phyloP scores from a whole-genome alignment of 2,797 vertebrate genomes.

The Falco cherrug region DNA sequence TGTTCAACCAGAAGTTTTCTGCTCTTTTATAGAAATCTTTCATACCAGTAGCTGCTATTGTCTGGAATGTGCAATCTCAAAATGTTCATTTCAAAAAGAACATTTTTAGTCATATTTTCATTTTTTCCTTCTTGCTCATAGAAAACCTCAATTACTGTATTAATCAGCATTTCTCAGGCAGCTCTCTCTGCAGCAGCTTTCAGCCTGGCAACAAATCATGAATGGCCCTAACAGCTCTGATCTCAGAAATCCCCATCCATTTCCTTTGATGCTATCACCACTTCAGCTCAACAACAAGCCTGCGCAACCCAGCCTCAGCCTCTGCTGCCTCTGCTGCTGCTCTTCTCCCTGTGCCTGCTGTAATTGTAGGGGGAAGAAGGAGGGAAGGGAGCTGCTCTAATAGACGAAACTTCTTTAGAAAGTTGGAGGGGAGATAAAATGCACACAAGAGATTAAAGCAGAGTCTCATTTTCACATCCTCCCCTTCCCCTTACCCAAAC shows the following conservation, averaged over 20 bases:
- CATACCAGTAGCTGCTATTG: slow-evolving; percentile 48
- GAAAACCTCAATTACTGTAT: slow-evolving; percentile 74
- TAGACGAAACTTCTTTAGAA: slow-evolving; percentile 63
- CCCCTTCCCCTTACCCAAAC: slow-evolving; percentile 76
- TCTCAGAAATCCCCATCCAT: slow-evolving; percentile 72
- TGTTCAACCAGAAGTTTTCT: slow-evolving; percentile 44
- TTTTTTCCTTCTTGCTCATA: slow-evolving; percentile 66
- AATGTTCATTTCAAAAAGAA: slow-evolving; percentile 68
- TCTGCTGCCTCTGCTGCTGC: neutral
- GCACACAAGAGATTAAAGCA: slow-evolving; percentile 71
- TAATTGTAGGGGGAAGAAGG: slow-evolving; percentile 59
- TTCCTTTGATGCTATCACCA: slow-evolving; percentile 75
- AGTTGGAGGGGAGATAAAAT: slow-evolving; percentile 72
- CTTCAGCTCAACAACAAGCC: slow-evolving; percentile 70
- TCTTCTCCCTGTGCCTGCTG: slow-evolving; percentile 5
- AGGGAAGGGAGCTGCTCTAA: slow-evolving; percentile 50
- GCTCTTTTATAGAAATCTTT: slow-evolving; percentile 59
- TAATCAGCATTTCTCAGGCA: slow-evolving; percentile 77
- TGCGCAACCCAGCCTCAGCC: slow-evolving; percentile 51
- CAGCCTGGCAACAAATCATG: slow-evolving; percentile 72
- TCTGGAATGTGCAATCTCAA: slow-evolving; percentile 67
- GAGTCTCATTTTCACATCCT: slow-evolving; percentile 79
- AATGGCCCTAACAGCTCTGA: slow-evolving; percentile 71
- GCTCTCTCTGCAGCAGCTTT: slow-evolving; percentile 67
- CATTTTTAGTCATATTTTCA: slow-evolving; percentile 70